Percentiles rank a stretch among this genome's conserved stretches.
Conservation (phyloP, 1,140 invertebrate genomes). For the Drosophila takahashii region DNA sequence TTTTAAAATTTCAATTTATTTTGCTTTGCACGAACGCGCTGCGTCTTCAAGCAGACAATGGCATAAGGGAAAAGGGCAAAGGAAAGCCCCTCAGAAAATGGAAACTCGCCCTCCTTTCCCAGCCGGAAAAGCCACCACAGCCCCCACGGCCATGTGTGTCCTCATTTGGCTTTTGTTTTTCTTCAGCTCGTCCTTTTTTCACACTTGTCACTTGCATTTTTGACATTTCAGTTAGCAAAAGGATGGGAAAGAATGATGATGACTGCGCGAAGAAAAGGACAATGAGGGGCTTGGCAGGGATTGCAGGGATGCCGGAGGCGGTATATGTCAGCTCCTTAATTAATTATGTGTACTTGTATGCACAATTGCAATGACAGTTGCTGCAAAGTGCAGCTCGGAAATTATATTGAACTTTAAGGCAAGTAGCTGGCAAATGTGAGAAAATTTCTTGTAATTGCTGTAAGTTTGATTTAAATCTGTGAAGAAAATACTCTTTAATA, state of each 20-base stretch:
- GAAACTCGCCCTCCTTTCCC: constrained; percentile 1
- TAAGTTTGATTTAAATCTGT: background rate
- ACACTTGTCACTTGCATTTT: constrained; percentile 82
- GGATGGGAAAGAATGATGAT: constrained; percentile 30
- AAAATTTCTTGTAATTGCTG: background rate
- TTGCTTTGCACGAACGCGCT: constrained; percentile 73
- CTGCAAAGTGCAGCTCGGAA: constrained; percentile 36
- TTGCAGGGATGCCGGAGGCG: constrained; percentile 24
- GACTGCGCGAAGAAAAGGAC: constrained; percentile 26
- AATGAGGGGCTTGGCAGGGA: constrained; percentile 9
- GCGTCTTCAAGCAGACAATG: constrained; percentile 71
- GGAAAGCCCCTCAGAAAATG: constrained; percentile 2
- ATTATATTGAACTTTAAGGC: constrained; percentile 35
- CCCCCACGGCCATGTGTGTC: constrained; percentile 33
- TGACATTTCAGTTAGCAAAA: constrained; percentile 78
- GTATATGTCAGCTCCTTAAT: constrained; percentile 71
- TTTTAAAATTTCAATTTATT: constrained; percentile 83
- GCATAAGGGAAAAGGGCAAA: background rate
- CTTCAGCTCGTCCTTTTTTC: constrained; percentile 75
- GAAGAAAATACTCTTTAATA: background rate
- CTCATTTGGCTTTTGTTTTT: constrained; percentile 74
- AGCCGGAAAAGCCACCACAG: constrained; percentile 21
- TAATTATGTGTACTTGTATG: constrained; percentile 77
- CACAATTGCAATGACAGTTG: constrained; percentile 66
- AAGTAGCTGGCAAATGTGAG: background rate